Base-by-base conservation (phyloP, 2,113 vertebrate genomes). In the Synodontis membranacea region DNA sequence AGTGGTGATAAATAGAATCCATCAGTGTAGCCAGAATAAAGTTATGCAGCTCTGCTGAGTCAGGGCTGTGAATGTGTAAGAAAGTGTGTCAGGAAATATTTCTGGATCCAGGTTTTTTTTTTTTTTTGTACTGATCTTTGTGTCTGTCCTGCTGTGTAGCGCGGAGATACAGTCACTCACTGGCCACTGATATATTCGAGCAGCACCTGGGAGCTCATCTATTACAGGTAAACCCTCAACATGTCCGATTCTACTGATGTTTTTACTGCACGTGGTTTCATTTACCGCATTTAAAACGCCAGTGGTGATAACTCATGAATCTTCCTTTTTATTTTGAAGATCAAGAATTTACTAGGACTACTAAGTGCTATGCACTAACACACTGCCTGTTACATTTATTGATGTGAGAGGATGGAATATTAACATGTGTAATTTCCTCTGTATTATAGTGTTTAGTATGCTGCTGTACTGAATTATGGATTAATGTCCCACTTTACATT, bases 171-270 rank as follows among this genome's bases (percentile, higher is more conserved):
- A 92, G 72, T 89, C 92, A 91, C 52, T 95, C 95, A 21, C 92
- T 96, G 91, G 93, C 95, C 7, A 94, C 95, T 0, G 96, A 97
- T 89, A 92, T 97, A 88, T 97, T 97, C 80, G 97, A 97, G 87
- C 96, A 95, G 89, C 96, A 97, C 89, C 91, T 97, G 11, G 97
- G 97, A 42, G 96, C 96, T 25, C 96, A 97, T 92, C 96, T 97
- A 58, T 89, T 97, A 78, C 97, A 97, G 96, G 97, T 97, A 95
- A 92, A 42, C 2, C 42, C 39, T 44, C 25, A 62, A 21, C 68
- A 74, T 48, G 31, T 58, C 11, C 50, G 1, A 12, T 12, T 60
- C 60, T 76, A 52, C 54, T 60, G 25, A 46, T 56, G 66, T 82
- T 25, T 68, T 0, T 68, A 28, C n/a, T 54, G 48, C 48, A 25